Conservation (phyloP, 2,113 vertebrate genomes). For the Rhabdomys dilectus region DNA sequence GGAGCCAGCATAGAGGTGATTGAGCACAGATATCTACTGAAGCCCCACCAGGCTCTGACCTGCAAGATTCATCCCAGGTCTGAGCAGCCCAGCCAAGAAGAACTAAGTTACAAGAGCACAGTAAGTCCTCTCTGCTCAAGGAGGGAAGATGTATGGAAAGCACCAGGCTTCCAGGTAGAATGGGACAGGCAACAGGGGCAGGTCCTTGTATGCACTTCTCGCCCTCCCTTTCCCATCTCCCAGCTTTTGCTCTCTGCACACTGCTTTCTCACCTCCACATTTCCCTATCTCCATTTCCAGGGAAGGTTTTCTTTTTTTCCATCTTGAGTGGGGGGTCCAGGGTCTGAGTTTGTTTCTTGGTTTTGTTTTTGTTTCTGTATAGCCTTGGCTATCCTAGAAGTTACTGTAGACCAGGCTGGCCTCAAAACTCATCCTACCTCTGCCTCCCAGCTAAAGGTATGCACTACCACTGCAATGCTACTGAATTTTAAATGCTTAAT, state of each 20-base stretch:
- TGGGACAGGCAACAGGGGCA: too few species aligned
- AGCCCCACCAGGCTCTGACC: not conserved
- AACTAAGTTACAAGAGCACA: not conserved
- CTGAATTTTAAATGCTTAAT: not conserved
- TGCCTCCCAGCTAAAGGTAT: not conserved
- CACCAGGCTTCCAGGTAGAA: too few species aligned
- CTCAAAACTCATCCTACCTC: not conserved
- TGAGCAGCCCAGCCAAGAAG: not conserved
- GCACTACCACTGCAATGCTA: not conserved
- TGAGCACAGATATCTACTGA: not conserved
- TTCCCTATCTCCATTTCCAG: not conserved
- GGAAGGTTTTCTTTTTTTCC: not conserved
- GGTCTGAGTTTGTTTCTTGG: not conserved
- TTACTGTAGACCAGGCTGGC: not conserved
- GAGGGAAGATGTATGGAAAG: not conserved
- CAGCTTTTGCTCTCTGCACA: not conserved
- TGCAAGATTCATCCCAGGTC: not conserved
- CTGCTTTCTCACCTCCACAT: not conserved
- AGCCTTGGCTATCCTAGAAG: not conserved
- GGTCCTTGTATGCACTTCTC: not conserved
- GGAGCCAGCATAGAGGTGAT: not conserved
- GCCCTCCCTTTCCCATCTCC: not conserved
- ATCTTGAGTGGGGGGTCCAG: too few species aligned
- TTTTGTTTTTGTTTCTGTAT: not conserved
- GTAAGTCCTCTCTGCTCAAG: not conserved